These are phyloP conservation scores for Synergus itoensis DNA, from an alignment of 2,888 invertebrate genomes.

Conservation along the genomic window DNA sequence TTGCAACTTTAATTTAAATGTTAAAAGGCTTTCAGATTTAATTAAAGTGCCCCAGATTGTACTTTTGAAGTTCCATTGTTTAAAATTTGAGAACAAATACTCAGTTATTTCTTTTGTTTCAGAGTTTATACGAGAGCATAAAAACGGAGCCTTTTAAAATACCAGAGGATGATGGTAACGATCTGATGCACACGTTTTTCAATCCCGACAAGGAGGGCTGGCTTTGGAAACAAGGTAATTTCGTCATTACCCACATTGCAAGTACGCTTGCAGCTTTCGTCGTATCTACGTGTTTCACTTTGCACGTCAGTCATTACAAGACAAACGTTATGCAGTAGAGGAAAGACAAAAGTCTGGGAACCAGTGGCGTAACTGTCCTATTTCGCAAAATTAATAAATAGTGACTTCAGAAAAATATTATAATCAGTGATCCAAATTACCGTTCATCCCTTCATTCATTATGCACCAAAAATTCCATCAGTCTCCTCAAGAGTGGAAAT, in stretches of 20 bases:
- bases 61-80: not conserved
- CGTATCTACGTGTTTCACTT: constrained; percentile 39
- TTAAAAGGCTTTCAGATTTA: no score
- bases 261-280: constrained; percentile 35
- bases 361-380: constrained; percentile 28
- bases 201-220: constrained; percentile 99
- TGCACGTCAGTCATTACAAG: constrained; percentile 31
- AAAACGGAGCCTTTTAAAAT: constrained; percentile 99
- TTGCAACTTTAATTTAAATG: not conserved
- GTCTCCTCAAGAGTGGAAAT: not conserved
- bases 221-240: constrained; percentile 97
- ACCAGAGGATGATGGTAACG: constrained; percentile 99
- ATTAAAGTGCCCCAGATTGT: no score
- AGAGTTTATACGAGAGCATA: constrained; percentile 98
- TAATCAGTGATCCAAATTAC: not conserved
- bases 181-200: constrained; percentile 99
- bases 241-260: constrained; percentile 35
- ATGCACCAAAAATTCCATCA: not conserved
- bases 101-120: constrained; percentile 71
- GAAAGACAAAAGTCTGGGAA: constrained; percentile 31
- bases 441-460: not conserved
- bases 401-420: not conserved
- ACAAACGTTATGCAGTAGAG: constrained; percentile 28
- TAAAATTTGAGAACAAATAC: not conserved
- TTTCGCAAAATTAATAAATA: constrained; percentile 10